Evolutionary conservation across 1,140 invertebrate genomes (phyloP), one percentile per base, ranked within the genome.

Genomic region (Leptonema lineaticorne): DNA sequence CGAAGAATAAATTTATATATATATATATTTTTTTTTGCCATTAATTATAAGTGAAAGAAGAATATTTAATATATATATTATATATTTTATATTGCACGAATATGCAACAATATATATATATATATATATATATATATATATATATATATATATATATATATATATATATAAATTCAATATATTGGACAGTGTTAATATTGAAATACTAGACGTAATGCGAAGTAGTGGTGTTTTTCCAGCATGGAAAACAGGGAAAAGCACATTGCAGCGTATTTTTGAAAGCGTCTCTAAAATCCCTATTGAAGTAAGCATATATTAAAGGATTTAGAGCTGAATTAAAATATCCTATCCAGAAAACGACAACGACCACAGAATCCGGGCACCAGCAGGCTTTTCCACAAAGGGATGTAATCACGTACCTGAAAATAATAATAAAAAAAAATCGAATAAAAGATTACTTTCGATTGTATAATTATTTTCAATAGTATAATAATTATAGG

Each of bases 301-400:
- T 98, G 84, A 98, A 99, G 81, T 98, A 98, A 69, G 95, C 95
- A 83, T 99, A 99, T 75, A 98, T 97, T 65, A 97, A 84, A 0
- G 95, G 96, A 81, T 98, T 98, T 24, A 97, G 85, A 26, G 94
- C 94, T n/a, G 95, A 97, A 82, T 98, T 98, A 83, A 96, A 94
- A 82, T 92, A 92, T 33, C 91, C 90, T 73, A 92, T 90, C 91
- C 91, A 92, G 79, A 92, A 92, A 0, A 92, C 80, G 26, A 92
- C 85, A n/a, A 88, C 86, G 0, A 92, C 89, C 0, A 96, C 86
- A n/a, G 90, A 84, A 46, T 90, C 87, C 0, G 94, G 94, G 64
- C 90, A 93, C 28, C 89, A 85, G 75, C 94, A 96, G 0, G 87
- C 83, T 20, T 90, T 84, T 8, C 89, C 91, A 78, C 94, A 96